A percentile compares a stretch with the other conserved stretches of the same genome.
Conservation (phyloP, 2,113 vertebrate genomes). For the Anser cygnoides region DNA sequence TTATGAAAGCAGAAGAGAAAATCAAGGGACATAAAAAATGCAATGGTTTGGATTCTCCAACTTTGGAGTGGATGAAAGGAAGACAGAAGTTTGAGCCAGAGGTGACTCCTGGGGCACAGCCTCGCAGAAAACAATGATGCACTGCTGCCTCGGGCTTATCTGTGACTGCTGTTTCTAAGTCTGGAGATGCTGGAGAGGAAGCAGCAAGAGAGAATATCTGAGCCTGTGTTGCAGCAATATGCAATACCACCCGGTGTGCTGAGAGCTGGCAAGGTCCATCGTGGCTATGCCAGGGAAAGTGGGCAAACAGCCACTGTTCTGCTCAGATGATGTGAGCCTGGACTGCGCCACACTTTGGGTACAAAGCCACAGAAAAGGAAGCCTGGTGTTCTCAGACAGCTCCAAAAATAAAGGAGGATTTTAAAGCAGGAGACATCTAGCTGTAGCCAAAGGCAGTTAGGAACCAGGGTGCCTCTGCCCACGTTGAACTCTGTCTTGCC, state of each 20-base stretch:
- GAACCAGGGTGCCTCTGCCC: neutral
- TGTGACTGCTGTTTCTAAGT: neutral
- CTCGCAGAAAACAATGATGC: neutral
- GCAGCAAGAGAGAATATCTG: neutral
- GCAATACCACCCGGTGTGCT: neutral
- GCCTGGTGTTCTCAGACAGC: neutral
- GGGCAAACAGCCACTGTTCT: neutral
- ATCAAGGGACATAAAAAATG: neutral
- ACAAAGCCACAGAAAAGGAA: neutral
- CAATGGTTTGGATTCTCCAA: neutral
- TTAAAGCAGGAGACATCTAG: neutral
- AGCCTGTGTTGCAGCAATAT: neutral
- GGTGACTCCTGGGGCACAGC: neutral
- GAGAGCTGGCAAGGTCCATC: neutral
- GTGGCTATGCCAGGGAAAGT: neutral
- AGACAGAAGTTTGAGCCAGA: neutral
- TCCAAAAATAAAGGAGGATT: neutral
- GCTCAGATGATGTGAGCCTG: neutral
- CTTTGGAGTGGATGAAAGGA: neutral
- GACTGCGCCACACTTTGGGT: neutral
- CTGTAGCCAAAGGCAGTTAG: neutral
- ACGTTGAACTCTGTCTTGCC: neutral
- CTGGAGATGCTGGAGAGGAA: neutral
- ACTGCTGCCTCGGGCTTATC: neutral
- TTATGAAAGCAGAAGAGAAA: constrained; percentile 46